Evolutionary conservation across 1,140 invertebrate species (phyloP), one percentile per base, ranked within the genome.

Genomic region (Achatina immaculata): DNA sequence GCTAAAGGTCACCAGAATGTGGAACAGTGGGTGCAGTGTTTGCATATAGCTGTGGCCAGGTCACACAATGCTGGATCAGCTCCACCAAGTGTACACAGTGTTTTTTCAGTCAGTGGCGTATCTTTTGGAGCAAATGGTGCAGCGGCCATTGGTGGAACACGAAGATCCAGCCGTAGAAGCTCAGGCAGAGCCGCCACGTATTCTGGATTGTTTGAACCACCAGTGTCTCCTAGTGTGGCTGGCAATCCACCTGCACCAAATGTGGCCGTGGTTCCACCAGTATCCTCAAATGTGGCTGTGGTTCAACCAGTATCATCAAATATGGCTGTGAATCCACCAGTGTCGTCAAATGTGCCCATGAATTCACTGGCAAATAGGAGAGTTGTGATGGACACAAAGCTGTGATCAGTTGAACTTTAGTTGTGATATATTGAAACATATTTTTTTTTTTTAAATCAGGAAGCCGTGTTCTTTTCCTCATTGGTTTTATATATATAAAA

Each of bases 1-100:
- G 96, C 97, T 9, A 97, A 96, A 91, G 96, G 96, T 89, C 95
- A 95, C n/a, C 96, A 96, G 91, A 96, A 98, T 90, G 96, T 96
- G 19, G 96, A 98, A 91, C 95, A 98, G 90, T 98, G 97, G 97
- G 89, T 91, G 38, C 90, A 91, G 85, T 90, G 89, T 88, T 80
- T 91, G n/a, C 88, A 91, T 75, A 88, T 91, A 19, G 90, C 90
- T 34, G 86, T 90, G 38, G 89, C 88, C 1, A 80, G 83, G 48
- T 81, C 82, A 6, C 80, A 85, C 38, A 74, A 75, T 51, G 28
- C 19, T 34, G 71, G 77, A 21, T 58, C 31, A 19, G 14, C 73
- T 34, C 28, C 55, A 24, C 4, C 58, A 24, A 55, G 45, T 38
- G 6, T 40, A 19, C 72, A n/a, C 14, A 28, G 38, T 28, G 76